Evolutionary conservation across 2,888 invertebrate genomes (phyloP), one percentile per base, ranked within the genome.

Genomic region (Chirona hameri): DNA sequence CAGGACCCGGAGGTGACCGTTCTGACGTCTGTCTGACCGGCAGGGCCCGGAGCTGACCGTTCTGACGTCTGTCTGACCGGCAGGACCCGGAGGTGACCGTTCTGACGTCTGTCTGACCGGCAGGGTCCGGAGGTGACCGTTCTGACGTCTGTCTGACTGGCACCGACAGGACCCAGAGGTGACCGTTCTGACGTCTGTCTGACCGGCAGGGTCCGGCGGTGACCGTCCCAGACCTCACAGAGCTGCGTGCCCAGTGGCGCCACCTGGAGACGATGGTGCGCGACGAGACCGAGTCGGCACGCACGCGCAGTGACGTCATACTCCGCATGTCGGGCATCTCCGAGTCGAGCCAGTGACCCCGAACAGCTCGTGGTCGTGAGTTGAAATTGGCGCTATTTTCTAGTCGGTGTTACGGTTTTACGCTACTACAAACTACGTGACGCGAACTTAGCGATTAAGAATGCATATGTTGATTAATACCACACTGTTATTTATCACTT

Each of bases 251-350:
- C 21, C 76, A 76, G 39, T 76, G 76, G 76, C 76, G 76, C 39
- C 76, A 29, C 21, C 76, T 76, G 39, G 76, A 76, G 76, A 76
- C 76, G 39, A 76, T 76, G 76, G 76, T 76, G 39, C 76, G 76
- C 4, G 76, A 76, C 76, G 39, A 76, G 39, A 18, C 76, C 76
- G 76, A 76, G 39, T 76, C 76, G 39, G 76, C 76, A 2, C 76
- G 76, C 31, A 76, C 76, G 2, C 31, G 76, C 27, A 76, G 76
- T 21, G 76, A 76, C 39, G 39, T 76, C 39, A 9, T 76, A 1
- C 76, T 76, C 7, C 76, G 76, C 0, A 4, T 76, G 39, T 76
- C 76, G 5, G 76, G 76, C 76, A 76, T 76, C 27, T 76, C 76
- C 21, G 76, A 76, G 39, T 39, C 76, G 39, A 39, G 18, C 21